Conservation (phyloP, 1,140 invertebrate genomes). For the Anagrus nilaparvatae region DNA sequence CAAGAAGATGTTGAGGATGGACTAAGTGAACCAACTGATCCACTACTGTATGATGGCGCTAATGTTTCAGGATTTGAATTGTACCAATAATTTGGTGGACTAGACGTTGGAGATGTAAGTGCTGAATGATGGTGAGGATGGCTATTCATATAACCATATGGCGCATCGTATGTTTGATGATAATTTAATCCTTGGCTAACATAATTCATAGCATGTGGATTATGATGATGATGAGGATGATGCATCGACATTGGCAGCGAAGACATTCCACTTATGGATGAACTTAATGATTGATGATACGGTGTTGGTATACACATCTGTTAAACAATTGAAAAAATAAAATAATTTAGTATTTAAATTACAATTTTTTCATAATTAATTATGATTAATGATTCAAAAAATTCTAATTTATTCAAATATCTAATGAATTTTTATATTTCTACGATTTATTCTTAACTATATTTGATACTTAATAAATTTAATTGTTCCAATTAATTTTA, state of each 20-base stretch:
- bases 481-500: too few species aligned
- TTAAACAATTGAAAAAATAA: slow-evolving; percentile 13
- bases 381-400: too few species aligned
- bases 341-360: too few species aligned
- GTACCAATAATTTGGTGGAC: slow-evolving; percentile 21
- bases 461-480: too few species aligned
- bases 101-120: slow-evolving; percentile 16
- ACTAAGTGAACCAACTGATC: slow-evolving; percentile 23
- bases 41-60: too few species aligned
- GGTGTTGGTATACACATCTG: slow-evolving; percentile 29
- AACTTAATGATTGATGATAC: slow-evolving; percentile 28
- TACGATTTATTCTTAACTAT: too few species aligned
- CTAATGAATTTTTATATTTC: too few species aligned
- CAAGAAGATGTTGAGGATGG: slow-evolving; percentile 16
- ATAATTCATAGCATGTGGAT: slow-evolving; percentile 13
- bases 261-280: slow-evolving; percentile 27
- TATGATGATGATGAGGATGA: slow-evolving; percentile 16
- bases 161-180: neutral
- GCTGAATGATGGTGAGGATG: slow-evolving; percentile 24
- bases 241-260: slow-evolving; percentile 24
- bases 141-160: slow-evolving; percentile 14
- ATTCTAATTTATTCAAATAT: too few species aligned
- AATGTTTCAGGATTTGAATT: slow-evolving; percentile 21
- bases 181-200: slow-evolving; percentile 13
- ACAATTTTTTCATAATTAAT: too few species aligned